Percentiles rank a stretch among this genome's conserved stretches.
These are phyloP conservation scores for Philhelius pedissequus DNA, from an alignment of 2,888 invertebrate species.

Conservation along the genomic window DNA sequence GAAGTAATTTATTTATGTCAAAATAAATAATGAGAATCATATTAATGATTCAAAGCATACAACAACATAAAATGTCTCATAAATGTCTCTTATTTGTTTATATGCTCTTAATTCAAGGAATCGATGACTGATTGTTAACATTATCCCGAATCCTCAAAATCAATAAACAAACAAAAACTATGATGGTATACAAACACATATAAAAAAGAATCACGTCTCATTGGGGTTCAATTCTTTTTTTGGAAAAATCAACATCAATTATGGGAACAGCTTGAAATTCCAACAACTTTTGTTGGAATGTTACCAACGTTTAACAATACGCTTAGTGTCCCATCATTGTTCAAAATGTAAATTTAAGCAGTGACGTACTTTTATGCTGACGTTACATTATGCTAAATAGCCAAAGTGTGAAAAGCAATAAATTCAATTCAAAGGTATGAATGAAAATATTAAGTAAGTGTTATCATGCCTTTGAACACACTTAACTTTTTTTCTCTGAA, in stretches of 20 bases:
- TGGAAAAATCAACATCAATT: background rate
- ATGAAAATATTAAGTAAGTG: background rate
- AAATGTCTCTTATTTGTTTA: background rate
- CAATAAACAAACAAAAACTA: background rate
- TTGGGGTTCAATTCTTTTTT: background rate
- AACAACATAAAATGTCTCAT: background rate
- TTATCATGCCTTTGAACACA: background rate
- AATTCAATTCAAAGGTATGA: background rate
- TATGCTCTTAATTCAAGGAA: background rate
- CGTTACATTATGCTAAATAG: conserved; percentile 18
- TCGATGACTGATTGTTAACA: background rate
- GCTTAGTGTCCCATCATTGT: background rate
- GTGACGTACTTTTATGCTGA: background rate
- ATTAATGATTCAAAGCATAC: background rate
- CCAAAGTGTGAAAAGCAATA: background rate
- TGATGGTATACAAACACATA: too few species aligned
- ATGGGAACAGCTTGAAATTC: background rate
- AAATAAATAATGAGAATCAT: background rate
- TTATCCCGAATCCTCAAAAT: background rate
- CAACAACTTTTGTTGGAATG: too few species aligned
- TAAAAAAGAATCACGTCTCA: background rate
- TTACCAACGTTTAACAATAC: background rate
- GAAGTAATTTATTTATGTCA: background rate
- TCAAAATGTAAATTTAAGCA: background rate
- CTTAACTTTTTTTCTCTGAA: background rate